Percentiles rank a stretch among this genome's conserved stretches.
Evolutionary conservation across 2,888 invertebrate genomes (phyloP).

Genomic region (Archips xylosteana): DNA sequence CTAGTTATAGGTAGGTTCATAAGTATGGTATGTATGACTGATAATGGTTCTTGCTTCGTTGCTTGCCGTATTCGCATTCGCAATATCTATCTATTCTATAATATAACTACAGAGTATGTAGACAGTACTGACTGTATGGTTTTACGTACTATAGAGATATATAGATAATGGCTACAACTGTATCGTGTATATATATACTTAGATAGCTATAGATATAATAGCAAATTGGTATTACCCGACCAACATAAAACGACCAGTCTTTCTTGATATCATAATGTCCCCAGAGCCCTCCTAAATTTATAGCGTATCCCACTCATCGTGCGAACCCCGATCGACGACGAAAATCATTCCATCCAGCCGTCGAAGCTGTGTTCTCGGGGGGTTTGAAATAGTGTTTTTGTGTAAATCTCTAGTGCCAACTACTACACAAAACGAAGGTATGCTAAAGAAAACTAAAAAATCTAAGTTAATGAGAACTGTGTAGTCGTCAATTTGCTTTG

Average conservation of each 20-base stretch:
- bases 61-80: slow-evolving; percentile 34
- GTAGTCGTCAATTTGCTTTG: slow-evolving; percentile 71
- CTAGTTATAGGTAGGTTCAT: slow-evolving; percentile 18
- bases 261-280: slow-evolving; percentile 53
- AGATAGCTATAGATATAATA: slow-evolving; percentile 56
- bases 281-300: slow-evolving; percentile 63
- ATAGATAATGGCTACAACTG: slow-evolving; percentile 48
- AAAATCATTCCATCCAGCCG: slow-evolving; percentile 85
- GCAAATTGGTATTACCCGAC: slow-evolving; percentile 75
- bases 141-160: slow-evolving; percentile 37
- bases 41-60: neutral
- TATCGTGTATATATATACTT: slow-evolving; percentile 49
- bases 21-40: neutral
- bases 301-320: slow-evolving; percentile 73
- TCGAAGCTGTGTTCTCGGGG: slow-evolving; percentile 84
- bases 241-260: slow-evolving; percentile 58
- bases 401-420: slow-evolving; percentile 82
- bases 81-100: slow-evolving; percentile 13
- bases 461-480: slow-evolving; percentile 60
- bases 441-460: slow-evolving; percentile 56
- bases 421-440: slow-evolving; percentile 82
- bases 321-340: slow-evolving; percentile 80
- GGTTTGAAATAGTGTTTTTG: slow-evolving; percentile 83
- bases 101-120: slow-evolving; percentile 18
- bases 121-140: slow-evolving; percentile 16